Evolutionary conservation across 2,113 vertebrate genomes (phyloP).

Genomic region (Chaetodon auriga): DNA sequence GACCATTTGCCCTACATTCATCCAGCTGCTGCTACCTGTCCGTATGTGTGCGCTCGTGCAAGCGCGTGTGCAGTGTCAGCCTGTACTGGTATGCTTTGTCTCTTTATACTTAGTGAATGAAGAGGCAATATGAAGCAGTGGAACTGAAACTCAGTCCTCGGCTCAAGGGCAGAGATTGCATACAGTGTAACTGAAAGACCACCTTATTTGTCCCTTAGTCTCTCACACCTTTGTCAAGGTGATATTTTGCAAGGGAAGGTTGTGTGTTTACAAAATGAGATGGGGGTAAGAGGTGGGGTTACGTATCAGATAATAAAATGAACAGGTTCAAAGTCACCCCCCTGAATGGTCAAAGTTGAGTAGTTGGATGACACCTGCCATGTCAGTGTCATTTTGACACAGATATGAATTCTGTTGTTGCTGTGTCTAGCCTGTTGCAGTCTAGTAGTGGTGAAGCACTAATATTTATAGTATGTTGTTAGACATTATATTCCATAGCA

Average conservation of each 20-base stretch:
- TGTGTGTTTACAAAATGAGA: constrained; percentile 39
- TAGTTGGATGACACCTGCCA: not conserved
- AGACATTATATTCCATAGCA: not conserved
- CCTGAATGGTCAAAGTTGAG: not conserved
- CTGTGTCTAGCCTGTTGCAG: not conserved
- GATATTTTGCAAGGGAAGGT: constrained; percentile 23
- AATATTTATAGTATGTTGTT: not conserved
- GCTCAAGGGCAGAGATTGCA: constrained; percentile 69
- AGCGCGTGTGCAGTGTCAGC: constrained; percentile 24
- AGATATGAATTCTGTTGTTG: not conserved
- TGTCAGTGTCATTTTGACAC: not conserved
- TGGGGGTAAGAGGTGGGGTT: not conserved
- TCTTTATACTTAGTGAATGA: constrained; percentile 49
- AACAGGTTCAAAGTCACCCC: not conserved
- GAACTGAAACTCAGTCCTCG: constrained; percentile 42
- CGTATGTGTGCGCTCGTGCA: not conserved
- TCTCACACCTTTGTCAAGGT: constrained; percentile 33
- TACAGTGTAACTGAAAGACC: constrained; percentile 38
- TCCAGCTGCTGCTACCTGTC: constrained; percentile 39
- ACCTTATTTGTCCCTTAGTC: constrained; percentile 22
- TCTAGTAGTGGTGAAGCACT: not conserved
- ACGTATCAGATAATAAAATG: not conserved
- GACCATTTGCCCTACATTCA: constrained; percentile 72
- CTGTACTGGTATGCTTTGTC: constrained; percentile 51
- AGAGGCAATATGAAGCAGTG: constrained; percentile 21